Evolutionary conservation across 2,888 invertebrate species (phyloP), one percentile per base, ranked within the genome.

Genomic region (Panorpa germanica): DNA sequence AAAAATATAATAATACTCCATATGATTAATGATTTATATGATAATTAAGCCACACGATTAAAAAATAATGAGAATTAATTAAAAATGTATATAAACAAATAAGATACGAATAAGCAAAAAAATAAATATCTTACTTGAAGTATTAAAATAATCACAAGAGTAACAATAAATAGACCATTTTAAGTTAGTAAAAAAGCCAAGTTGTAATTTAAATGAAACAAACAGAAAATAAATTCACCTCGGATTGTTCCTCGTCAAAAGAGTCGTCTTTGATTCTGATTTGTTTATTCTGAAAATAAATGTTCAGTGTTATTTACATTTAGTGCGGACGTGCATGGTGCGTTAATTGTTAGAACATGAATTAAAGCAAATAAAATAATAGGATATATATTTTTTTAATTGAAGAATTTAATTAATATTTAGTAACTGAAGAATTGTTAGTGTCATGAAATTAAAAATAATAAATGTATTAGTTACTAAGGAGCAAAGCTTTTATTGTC

Each of bases 261-360:
- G 35, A 39, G 32, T 39, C 38, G 29, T 36, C 34, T 35, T 11
- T 11, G 25, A 13, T 11, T 24, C 25, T 24, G 34, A 37, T 32
- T 33, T 38, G 34, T 28, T 37, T 38, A 11, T 33, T 38, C 38
- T 38, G 38, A 38, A 38, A 38, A 31, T 34, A 38, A 37, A 37
- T 36, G 24, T 35, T 30, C 30, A 20, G 14, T 26, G 24, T 33
- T 29, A 27, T 34, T 16, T 33, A n/a, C n/a, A n/a, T n/a, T n/a
- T n/a, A n/a, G n/a, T n/a, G n/a, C n/a, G n/a, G n/a, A n/a, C 3
- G 5, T 9, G 12, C 10, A 29, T 5, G 14, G 3, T 13, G 3
- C 18, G 14, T 10, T 25, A 29, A 29, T 10, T 28, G n/a, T 9
- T 3, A 25, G 19, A 13, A 11, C 17, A n/a, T 8, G 17, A 9